Base-by-base conservation (phyloP, 2,797 vertebrate species). In the Apodemus agrarius region DNA sequence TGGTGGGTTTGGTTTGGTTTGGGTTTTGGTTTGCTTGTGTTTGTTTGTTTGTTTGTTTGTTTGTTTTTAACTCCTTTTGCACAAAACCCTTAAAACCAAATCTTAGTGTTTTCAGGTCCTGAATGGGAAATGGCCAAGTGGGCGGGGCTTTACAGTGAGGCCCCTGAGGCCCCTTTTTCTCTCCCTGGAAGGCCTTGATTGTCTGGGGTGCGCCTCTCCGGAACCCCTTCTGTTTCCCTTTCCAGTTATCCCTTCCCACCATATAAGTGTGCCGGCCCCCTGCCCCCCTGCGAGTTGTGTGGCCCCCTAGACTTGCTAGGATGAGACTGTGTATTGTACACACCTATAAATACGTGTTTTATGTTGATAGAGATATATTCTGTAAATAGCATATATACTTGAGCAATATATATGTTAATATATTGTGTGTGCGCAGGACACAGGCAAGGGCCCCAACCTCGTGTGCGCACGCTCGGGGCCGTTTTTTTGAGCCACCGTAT, bases 381-480 rank as follows among this genome's bases (percentile, higher is more conserved):
- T 98, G 97, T 94, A 93, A 91, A 76, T 83, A 97, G 93, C 97
- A 46, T 94, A 97, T 98, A 94, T 94, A 98, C 98, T 97, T 96
- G 96, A 97, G 98, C 98, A 98, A 96, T 98, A 97, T 98, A 97
- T 31, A 96, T 93, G 91, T 96, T 97, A 95, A 95, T 97, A 94
- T 87, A 96, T 96, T 81, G 95, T 40, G 91, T 43, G 97, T 96
- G 97, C 10, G 2, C 76, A 6, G 74, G 78, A 26, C 13, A 76
- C 46, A 78, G 93, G 1, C 96, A 2, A 37, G 88, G 54, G 95
- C 95, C 91, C 95, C 84, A 43, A 43, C 1, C 76, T 74, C 37
- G 43, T 16, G 21, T 17, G 79, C 2, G 2, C 12, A 49, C 92
- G 72, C 92, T 24, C 54, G 2, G 81, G 90, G 96, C 81, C 57